Conservation (phyloP, 92 coral and sea anemone genomes). For the Desmophyllum pertusum region DNA sequence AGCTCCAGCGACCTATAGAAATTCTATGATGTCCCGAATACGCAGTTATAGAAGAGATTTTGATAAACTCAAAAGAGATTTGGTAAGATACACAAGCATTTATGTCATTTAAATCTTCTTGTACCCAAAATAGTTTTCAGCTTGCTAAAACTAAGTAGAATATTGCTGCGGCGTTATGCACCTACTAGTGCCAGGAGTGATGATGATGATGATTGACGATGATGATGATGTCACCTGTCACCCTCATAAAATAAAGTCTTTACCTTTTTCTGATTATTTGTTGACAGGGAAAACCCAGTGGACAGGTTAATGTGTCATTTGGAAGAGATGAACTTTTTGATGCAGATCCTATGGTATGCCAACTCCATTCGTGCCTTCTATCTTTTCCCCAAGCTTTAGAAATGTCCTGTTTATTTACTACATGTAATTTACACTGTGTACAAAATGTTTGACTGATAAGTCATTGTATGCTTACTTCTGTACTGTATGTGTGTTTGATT, state of each 20-base stretch:
- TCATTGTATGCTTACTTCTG: no score
- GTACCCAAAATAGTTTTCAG: no score
- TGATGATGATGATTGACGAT: no score
- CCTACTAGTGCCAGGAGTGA: no score
- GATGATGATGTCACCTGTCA: no score
- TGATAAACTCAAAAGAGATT: slow-evolving; percentile 77
- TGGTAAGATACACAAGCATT: slow-evolving; percentile 61
- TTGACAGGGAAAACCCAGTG: slow-evolving; percentile 71
- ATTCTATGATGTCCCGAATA: slow-evolving; percentile 84
- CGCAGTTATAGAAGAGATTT: slow-evolving; percentile 79
- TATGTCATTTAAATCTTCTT: no score
- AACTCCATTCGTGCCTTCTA: neutral
- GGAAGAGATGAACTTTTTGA: slow-evolving; percentile 94
- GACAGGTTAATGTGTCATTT: slow-evolving; percentile 82
- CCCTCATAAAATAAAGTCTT: neutral
- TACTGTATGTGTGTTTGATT: neutral
- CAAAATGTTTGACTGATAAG: no score
- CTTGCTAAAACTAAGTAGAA: no score
- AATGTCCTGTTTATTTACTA: neutral
- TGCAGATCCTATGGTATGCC: slow-evolving; percentile 79
- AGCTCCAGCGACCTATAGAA: slow-evolving; percentile 92
- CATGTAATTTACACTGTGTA: no score
- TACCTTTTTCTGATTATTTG: neutral
- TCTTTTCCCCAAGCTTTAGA: neutral
- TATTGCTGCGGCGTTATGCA: no score